Conservation (phyloP, 2,797 vertebrate species). For the Potorous gilbertii region DNA sequence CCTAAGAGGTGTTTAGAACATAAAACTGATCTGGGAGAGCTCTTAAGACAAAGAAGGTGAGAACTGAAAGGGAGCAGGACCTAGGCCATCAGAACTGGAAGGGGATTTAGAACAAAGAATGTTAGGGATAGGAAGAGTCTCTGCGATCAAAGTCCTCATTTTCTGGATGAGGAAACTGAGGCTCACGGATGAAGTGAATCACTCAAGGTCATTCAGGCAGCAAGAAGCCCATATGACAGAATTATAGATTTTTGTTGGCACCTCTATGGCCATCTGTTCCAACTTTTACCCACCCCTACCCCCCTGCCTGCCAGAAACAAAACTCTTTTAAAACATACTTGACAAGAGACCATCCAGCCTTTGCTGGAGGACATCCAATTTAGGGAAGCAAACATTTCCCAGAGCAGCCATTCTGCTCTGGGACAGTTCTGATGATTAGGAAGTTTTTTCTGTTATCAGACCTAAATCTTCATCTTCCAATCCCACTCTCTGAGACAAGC, state of each 20-base stretch:
- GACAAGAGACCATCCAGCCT: neutral
- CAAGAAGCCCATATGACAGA: neutral
- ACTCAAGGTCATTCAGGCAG: neutral
- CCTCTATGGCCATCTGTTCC: neutral
- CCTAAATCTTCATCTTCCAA: neutral
- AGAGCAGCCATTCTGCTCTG: neutral
- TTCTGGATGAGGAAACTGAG: neutral
- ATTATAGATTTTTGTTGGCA: neutral
- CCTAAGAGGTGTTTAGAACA: neutral
- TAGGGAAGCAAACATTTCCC: neutral
- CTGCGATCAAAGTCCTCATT: neutral
- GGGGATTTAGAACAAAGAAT: neutral
- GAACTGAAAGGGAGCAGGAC: neutral
- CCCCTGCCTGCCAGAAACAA: neutral
- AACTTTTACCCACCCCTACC: neutral
- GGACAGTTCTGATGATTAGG: neutral
- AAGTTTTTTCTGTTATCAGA: neutral
- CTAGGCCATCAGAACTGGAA: neutral
- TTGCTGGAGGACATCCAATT: neutral
- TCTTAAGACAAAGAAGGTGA: neutral
- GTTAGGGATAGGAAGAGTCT: neutral
- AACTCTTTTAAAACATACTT: neutral
- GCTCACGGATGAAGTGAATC: neutral
- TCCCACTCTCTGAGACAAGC: neutral
- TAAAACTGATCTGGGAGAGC: neutral